Percentiles rank a stretch among this genome's conserved stretches.
These are phyloP conservation scores for Acridotheres tristis DNA, from an alignment of 2,797 vertebrate species.

Conservation along the genomic window DNA sequence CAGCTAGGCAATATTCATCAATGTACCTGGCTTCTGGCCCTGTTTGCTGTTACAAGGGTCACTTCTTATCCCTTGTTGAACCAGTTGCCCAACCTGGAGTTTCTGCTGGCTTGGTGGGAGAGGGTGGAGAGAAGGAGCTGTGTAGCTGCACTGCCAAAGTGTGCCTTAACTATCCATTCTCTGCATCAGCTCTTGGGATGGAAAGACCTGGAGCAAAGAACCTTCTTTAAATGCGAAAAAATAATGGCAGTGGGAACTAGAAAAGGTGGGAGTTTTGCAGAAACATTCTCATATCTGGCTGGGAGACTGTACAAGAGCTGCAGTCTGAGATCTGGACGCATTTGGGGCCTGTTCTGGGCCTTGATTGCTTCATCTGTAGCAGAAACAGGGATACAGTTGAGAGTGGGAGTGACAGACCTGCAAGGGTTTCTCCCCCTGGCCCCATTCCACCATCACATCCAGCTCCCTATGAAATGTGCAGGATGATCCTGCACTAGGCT, in stretches of 20 bases:
- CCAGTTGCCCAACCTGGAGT: background rate
- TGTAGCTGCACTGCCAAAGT: background rate
- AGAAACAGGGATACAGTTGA: background rate
- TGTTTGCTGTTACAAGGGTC: background rate
- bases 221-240: background rate
- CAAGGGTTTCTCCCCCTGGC: background rate
- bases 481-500: background rate
- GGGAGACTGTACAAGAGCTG: background rate
- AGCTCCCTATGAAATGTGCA: background rate
- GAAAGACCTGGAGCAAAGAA: background rate
- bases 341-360: background rate
- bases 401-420: fast-evolving
- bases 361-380: background rate
- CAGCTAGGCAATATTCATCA: background rate
- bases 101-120: background rate
- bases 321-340: background rate
- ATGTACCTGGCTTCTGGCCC: background rate
- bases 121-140: background rate
- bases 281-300: background rate
- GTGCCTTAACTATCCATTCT: background rate
- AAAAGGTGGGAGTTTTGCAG: background rate
- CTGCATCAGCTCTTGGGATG: background rate
- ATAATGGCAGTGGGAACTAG: background rate
- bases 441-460: background rate
- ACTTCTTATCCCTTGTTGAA: background rate